Evolutionary conservation across 2,888 invertebrate species (phyloP).

Genomic region (Nomada ferruginata): DNA sequence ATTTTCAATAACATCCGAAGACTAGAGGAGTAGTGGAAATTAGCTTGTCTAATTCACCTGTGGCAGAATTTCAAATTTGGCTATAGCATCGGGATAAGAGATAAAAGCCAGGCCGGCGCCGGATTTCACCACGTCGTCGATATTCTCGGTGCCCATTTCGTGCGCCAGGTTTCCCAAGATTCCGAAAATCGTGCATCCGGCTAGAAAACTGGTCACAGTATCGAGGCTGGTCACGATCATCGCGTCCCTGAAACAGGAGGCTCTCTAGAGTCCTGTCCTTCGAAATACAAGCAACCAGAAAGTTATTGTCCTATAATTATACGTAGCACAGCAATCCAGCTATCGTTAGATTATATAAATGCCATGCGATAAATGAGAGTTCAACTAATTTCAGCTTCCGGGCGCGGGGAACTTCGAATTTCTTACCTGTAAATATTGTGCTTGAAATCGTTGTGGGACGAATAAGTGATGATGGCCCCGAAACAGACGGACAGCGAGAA

Average conservation of each 20-base stretch:
- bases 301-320: not conserved
- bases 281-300: not conserved
- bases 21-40: not conserved
- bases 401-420: not conserved
- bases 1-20: not conserved
- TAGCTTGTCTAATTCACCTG: constrained; percentile 79
- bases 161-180: constrained; percentile 92
- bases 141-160: constrained; percentile 87
- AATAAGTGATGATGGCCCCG: constrained; percentile 87
- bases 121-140: constrained; percentile 88
- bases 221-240: constrained; percentile 93
- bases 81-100: constrained; percentile 93
- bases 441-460: constrained; percentile 87
- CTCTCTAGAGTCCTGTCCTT: not conserved
- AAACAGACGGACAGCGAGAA: constrained; percentile 88
- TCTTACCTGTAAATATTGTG: constrained; percentile 86
- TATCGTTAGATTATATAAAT: too few relatives aligned
- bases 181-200: constrained; percentile 93
- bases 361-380: too few relatives aligned
- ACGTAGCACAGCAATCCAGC: too few relatives aligned
- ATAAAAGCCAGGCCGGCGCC: constrained; percentile 93
- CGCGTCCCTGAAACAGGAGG: constrained; percentile 85
- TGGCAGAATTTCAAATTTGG: constrained; percentile 89
- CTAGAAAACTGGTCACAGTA: constrained; percentile 92
- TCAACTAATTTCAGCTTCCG: too few relatives aligned